These are phyloP conservation scores for Dolichotis patagonum DNA, from an alignment of 2,113 vertebrate genomes.

Conservation along the genomic window DNA sequence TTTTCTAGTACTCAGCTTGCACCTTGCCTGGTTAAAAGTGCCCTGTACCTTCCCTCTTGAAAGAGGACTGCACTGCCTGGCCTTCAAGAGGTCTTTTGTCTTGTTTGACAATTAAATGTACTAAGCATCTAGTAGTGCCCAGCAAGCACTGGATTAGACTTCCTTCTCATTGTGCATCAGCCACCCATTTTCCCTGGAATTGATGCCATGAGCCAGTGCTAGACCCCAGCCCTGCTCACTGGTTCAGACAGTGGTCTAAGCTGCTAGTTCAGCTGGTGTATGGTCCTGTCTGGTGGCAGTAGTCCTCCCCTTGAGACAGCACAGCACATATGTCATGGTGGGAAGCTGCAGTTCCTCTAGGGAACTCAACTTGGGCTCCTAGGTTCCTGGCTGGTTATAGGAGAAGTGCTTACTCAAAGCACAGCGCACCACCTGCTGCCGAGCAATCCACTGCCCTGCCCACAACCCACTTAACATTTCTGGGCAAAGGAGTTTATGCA, in stretches of 20 bases:
- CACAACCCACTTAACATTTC: too few species aligned
- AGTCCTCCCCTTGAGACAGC: not conserved
- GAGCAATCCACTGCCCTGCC: not conserved
- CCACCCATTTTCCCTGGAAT: not conserved
- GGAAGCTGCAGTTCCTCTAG: not conserved
- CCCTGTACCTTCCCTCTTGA: not conserved
- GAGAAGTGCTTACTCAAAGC: not conserved
- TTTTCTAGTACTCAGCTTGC: not conserved
- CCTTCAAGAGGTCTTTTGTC: not conserved
- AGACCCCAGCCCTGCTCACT: too few species aligned
- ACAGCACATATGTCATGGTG: not conserved
- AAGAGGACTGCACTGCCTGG: not conserved
- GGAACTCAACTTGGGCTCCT: not conserved
- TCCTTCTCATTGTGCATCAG: not conserved
- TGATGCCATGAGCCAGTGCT: rapidly evolving
- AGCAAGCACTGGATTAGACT: not conserved
- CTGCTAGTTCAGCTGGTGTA: not conserved
- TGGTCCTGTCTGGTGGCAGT: not conserved
- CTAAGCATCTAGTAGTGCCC: not conserved
- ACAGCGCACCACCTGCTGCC: not conserved
- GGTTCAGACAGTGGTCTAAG: not conserved
- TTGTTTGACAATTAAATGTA: not conserved
- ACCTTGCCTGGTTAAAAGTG: not conserved
- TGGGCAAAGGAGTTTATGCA: not conserved
- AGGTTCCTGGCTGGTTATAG: not conserved